Evolutionary conservation across 92 coral and sea anemone species (phyloP), one percentile per base, ranked within the genome.

Genomic region (Zoanthus sociatus): DNA sequence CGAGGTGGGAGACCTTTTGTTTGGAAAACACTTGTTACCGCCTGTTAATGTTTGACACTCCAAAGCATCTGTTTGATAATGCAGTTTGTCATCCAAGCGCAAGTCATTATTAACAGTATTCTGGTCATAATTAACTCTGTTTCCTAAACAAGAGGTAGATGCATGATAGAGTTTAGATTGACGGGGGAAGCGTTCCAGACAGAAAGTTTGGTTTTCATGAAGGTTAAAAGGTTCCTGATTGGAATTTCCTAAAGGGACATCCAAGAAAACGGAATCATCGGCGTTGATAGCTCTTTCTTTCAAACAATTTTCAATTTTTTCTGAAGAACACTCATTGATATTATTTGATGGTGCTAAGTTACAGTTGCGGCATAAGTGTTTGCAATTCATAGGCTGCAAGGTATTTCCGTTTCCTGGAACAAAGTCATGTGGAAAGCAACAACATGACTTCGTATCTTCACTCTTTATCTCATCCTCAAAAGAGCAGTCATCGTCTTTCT

Each of bases 251-350:
- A 17, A 18, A 78, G 71, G 71, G 18, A 3, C 26, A 18, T 79
- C 16, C 84, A 42, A 9, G 37, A 79, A 79, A 63, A 79, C 84
- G n/a, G 84, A 79, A 15, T 60, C 51, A 9, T 63, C 71, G n/a
- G 45, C n/a, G 56, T 63, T 44, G 73, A 5, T 64, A n/a, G 17
- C 60, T 18, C 26, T 48, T 61, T 17, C 64, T 11, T 5, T 45
- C 6, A 44, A 26, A n/a, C 11, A 21, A 33, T 47, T 13, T 3
- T 12, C 33, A 20, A 12, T 42, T 4, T 4, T 14, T 6, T 33
- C 72, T 17, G 45, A 32, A 44, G 56, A 26, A 7, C 54, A 42
- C 17, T 1, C 56, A 79, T 31, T 69, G 45, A 33, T 4, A 33
- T 17, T 33, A 37, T 63, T 63, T 10, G 51, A 79, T 20, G 50